Conservation (phyloP, 2,113 vertebrate species). For the Plestiodon gilberti region DNA sequence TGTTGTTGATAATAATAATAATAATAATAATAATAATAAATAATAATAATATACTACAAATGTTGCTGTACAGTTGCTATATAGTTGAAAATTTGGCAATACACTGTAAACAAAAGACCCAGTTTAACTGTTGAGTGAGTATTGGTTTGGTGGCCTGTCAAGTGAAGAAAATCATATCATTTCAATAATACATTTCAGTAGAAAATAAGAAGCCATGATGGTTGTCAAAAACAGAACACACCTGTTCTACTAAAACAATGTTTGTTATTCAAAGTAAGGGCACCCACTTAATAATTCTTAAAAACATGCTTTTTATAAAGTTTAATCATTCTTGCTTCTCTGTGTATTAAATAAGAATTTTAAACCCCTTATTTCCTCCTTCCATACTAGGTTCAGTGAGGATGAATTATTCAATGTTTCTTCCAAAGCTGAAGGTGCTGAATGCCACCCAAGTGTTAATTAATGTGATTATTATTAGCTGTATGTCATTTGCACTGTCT, state of each 20-base stretch:
- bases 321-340: not conserved
- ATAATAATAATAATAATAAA: no score
- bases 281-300: constrained; percentile 5
- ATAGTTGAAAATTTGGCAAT: not conserved
- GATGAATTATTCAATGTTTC: constrained; percentile 54
- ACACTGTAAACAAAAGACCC: not conserved
- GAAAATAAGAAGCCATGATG: not conserved
- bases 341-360: not conserved
- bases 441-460: constrained; percentile 57
- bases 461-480: constrained; percentile 64
- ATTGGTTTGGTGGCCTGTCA: not conserved
- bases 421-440: constrained; percentile 29
- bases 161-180: not conserved
- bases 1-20: no score
- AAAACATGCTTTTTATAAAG: constrained; percentile 6
- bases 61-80: no score
- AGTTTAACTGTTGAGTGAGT: not conserved
- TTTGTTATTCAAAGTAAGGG: not conserved
- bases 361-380: constrained; percentile 44
- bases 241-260: fast-evolving
- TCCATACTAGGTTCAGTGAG: constrained; percentile 30
- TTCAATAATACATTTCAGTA: not conserved
- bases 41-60: no score
- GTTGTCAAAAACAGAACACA: not conserved
- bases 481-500: constrained; percentile 51